Conservation (phyloP, 2,797 vertebrate species). For the Hydrolagus colliei region DNA sequence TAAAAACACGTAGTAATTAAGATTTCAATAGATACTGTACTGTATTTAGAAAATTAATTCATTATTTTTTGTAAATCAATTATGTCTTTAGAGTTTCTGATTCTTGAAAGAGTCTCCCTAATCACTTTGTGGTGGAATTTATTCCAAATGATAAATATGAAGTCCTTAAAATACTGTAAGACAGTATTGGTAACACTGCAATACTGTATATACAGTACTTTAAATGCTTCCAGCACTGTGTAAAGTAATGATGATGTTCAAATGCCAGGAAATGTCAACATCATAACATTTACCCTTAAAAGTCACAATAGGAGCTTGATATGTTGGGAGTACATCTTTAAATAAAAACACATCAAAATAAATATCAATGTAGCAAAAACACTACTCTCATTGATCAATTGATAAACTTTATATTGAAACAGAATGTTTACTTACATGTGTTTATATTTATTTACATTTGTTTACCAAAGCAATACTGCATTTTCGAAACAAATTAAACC, state of each 20-base stretch:
- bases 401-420: too few relatives aligned
- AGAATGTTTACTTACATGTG: too few relatives aligned
- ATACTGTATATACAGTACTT: too few relatives aligned
- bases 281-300: background rate
- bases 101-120: background rate
- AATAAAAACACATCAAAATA: constrained; percentile 34
- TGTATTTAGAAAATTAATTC: too few relatives aligned
- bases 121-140: background rate
- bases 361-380: background rate
- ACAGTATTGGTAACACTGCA: too few relatives aligned
- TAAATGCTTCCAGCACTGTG: background rate
- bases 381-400: too few relatives aligned
- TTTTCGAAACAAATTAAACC: background rate
- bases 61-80: too few relatives aligned
- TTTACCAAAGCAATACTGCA: too few relatives aligned
- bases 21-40: background rate
- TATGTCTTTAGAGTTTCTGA: background rate
- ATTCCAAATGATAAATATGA: background rate
- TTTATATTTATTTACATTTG: too few relatives aligned
- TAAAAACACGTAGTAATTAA: too few relatives aligned
- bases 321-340: background rate
- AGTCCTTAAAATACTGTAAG: background rate
- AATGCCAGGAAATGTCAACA: background rate
- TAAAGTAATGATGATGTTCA: background rate
- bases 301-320: background rate